A percentile compares a stretch with the other conserved stretches of the same genome.
These are phyloP conservation scores for Chirona hameri DNA, from an alignment of 2,888 invertebrate genomes.

Conservation along the genomic window DNA sequence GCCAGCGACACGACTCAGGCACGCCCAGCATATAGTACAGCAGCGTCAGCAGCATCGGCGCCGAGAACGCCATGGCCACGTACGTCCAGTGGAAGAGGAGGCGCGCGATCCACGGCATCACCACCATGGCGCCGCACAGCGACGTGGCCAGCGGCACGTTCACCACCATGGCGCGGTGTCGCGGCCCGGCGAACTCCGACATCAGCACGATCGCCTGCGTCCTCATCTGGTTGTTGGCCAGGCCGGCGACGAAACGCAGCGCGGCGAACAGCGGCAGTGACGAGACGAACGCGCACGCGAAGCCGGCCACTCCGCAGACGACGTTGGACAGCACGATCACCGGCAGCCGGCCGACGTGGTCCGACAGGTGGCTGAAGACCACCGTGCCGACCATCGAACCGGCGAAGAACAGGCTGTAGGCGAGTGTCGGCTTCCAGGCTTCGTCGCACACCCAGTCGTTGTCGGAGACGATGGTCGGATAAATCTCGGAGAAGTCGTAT, in stretches of 20 bases:
- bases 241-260: conserved; percentile 78
- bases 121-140: conserved; percentile 75
- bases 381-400: conserved; percentile 83
- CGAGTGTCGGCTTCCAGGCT: conserved; percentile 68
- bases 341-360: conserved; percentile 76
- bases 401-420: conserved; percentile 81
- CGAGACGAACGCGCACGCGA: conserved; percentile 67
- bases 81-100: conserved; percentile 75
- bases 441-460: conserved; percentile 83
- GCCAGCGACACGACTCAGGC: conserved; percentile 64
- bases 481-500: conserved; percentile 76
- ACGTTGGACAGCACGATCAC: conserved; percentile 73
- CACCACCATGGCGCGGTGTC: conserved; percentile 41
- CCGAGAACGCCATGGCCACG: conserved; percentile 71
- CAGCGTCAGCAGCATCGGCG: conserved; percentile 59
- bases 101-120: conserved; percentile 77
- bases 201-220: conserved; percentile 88
- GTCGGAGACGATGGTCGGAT: conserved; percentile 77
- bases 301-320: conserved; percentile 65
- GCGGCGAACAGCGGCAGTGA: conserved; percentile 71
- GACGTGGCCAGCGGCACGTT: conserved; percentile 64
- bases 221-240: conserved; percentile 67
- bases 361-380: conserved; percentile 81
- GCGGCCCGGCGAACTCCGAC: conserved; percentile 43
- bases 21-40: conserved; percentile 25